Base-by-base conservation (phyloP, 2,113 vertebrate species). In the Pygoscelis adeliae region DNA sequence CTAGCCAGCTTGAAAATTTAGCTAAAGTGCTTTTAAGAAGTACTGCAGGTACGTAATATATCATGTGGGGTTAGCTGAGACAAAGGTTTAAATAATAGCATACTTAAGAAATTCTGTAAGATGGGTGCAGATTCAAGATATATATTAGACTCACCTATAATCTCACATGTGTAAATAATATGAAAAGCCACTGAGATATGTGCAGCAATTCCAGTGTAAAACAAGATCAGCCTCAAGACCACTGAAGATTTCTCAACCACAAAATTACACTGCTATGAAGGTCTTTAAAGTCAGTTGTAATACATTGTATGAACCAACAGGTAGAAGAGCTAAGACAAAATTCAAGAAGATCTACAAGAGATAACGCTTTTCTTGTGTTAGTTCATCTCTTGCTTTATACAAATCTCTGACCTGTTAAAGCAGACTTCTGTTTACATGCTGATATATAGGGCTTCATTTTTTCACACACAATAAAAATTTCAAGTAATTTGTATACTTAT, bases 1-100 rank as follows among this genome's bases (percentile, higher is more conserved):
- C 66, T 5, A 58, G 62, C 5, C 89, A 70, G 70, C 62, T 76
- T 85, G 84, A 93, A 85, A 90, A 94, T 49, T 89, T 1, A 5
- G 66, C 66, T 65, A 34, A 93, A 97, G 84, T 94, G 95, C 91
- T 90, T 95, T 90, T 83, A 91, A 70, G 63, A 82, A 76, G 40
- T 61, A n/a, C 40, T 80, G 27, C 61, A 52, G 66, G 85, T 85
- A 56, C 42, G 29, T 49, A 83, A 95, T 90, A 26, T 3, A 91
- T 96, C 92, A 93, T 52, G 76, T 22, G 83, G 74, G 29, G 84
- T 93, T 93, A 95, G 82, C 40, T 46, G 62, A 94, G 78, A 91
- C 74, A 73, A 91, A 93, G 58, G 23, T 32, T 86, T 94, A 53
- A 72, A 23, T 76, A 88, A 78, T 1, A 74, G 84, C n/a, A 86